These are phyloP conservation scores for Tetragonula carbonaria DNA, from an alignment of 2,888 invertebrate species.

Conservation along the genomic window DNA sequence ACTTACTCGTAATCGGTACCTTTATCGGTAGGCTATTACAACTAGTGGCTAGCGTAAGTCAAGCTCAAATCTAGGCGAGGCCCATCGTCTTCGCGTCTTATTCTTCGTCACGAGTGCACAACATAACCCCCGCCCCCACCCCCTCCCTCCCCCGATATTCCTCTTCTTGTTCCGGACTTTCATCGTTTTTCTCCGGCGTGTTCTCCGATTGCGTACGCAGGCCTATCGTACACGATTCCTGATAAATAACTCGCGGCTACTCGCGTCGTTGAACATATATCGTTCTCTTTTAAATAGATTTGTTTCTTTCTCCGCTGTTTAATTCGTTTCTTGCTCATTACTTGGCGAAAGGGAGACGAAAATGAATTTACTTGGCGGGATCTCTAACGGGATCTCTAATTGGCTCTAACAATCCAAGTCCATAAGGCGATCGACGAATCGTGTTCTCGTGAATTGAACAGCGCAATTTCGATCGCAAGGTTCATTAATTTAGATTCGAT, in stretches of 20 bases:
- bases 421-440: conserved; percentile 5
- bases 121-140: conserved; percentile 28
- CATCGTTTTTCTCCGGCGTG: conserved; percentile 24
- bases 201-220: conserved; percentile 37
- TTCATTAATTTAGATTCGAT: background rate
- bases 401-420: background rate
- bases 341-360: background rate
- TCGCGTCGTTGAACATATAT: background rate
- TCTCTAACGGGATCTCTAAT: background rate
- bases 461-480: background rate
- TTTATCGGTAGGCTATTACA: conserved; percentile 79
- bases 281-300: background rate
- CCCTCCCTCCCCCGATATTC: conserved; percentile 4
- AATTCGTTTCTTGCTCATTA: background rate
- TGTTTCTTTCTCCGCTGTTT: background rate
- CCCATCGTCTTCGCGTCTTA: conserved; percentile 61
- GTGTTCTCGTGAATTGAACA: background rate
- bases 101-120: conserved; percentile 73
- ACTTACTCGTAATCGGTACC: conserved; percentile 80
- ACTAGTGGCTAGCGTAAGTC: conserved; percentile 80
- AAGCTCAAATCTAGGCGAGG: conserved; percentile 80
- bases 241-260: conserved; percentile 3
- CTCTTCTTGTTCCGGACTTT: conserved; percentile 28
- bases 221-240: conserved; percentile 36
- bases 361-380: background rate